These are phyloP conservation scores for Clunio marinus DNA, from an alignment of 2,888 invertebrate genomes.

Conservation along the genomic window DNA sequence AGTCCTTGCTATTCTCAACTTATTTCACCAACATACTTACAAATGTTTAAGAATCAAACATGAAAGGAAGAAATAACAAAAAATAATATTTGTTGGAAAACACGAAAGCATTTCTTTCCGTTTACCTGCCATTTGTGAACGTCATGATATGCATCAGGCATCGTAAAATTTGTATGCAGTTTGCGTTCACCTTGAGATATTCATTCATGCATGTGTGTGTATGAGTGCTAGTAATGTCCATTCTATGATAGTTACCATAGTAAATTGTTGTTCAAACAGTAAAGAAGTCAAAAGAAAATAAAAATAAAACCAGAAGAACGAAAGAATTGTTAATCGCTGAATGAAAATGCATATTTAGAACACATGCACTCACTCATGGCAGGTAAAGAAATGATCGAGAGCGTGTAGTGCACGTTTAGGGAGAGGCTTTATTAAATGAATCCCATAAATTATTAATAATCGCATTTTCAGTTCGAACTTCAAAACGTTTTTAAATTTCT, in stretches of 20 bases:
- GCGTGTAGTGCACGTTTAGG: slow-evolving; percentile 27
- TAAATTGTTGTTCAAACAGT: slow-evolving; percentile 12
- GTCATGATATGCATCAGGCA: slow-evolving; percentile 29
- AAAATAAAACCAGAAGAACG: not conserved
- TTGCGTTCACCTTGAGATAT: slow-evolving; percentile 27
- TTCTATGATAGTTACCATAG: not conserved
- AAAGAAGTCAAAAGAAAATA: slow-evolving; percentile 30
- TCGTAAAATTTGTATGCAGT: slow-evolving; percentile 38
- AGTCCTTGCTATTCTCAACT: slow-evolving; percentile 12
- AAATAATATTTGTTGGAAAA: too few relatives aligned
- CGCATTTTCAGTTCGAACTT: not conserved
- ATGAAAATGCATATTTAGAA: slow-evolving; percentile 18
- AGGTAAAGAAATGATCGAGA: slow-evolving; percentile 33
- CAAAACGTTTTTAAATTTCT: not conserved
- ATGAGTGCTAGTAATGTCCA: not conserved
- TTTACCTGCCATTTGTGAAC: slow-evolving; percentile 29
- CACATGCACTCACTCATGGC: not conserved
- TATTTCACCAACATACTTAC: not conserved
- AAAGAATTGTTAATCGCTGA: slow-evolving; percentile 28
- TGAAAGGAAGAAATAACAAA: too few relatives aligned
- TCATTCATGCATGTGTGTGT: slow-evolving; percentile 2
- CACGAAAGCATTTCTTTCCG: slow-evolving; percentile 7
- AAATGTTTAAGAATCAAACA: slow-evolving; percentile 9
- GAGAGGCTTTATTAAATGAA: not conserved
- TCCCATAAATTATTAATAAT: slow-evolving; percentile 32